phyloP scores from a whole-genome alignment of 2,888 invertebrate species.

The Trachelus iudaicus region DNA sequence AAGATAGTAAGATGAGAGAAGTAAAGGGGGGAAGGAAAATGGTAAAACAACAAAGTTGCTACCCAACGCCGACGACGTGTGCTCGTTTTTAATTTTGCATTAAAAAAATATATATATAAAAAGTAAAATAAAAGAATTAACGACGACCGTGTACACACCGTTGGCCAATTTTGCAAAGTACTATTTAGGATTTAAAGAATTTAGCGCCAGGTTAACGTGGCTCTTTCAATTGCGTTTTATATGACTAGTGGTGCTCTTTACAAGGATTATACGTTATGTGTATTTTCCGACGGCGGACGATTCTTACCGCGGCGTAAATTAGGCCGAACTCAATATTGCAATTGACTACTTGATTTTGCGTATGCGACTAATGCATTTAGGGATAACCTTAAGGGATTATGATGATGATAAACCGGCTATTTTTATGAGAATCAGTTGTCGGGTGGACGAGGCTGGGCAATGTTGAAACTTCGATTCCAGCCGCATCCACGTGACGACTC shows the following conservation, averaged over 20 bases:
- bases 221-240: slow-evolving; percentile 47
- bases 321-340: background rate
- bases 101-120: slow-evolving; percentile 13
- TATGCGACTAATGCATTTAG: background rate
- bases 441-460: too few species aligned
- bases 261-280: slow-evolving; percentile 24
- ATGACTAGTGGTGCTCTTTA: slow-evolving; percentile 37
- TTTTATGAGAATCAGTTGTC: too few species aligned
- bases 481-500: too few species aligned
- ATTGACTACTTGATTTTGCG: background rate
- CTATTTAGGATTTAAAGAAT: slow-evolving; percentile 58
- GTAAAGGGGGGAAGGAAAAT: too few species aligned
- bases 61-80: background rate
- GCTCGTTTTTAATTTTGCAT: background rate
- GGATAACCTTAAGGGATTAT: background rate
- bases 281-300: background rate
- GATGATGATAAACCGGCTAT: too few species aligned
- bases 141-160: slow-evolving; percentile 38
- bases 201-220: slow-evolving; percentile 51
- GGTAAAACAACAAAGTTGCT: background rate
- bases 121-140: slow-evolving; percentile 9
- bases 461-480: too few species aligned
- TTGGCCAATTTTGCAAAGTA: slow-evolving; percentile 47
- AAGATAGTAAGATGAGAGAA: background rate
- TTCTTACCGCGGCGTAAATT: background rate